Conservation (phyloP, 1,140 invertebrate genomes). For the Calosoma granatense region DNA sequence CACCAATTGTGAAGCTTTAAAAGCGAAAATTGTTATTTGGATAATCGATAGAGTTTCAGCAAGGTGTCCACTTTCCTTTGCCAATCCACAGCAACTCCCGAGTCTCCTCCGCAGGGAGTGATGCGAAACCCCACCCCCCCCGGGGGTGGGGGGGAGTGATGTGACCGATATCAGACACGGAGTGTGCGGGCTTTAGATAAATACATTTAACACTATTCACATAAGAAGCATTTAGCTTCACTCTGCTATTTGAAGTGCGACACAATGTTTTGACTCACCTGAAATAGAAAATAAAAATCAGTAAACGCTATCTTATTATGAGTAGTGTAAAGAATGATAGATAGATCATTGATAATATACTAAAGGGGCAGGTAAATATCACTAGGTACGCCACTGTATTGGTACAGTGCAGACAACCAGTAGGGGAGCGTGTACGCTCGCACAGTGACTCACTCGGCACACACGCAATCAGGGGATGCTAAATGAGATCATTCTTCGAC, state of each 20-base stretch:
- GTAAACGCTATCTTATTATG: no score
- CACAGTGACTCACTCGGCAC: conserved; percentile 1
- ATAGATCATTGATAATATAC: no score
- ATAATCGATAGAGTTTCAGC: neutral
- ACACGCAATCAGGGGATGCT: conserved; percentile 5
- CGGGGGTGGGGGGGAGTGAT: neutral
- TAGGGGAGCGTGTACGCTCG: neutral
- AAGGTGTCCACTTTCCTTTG: conserved; percentile 3
- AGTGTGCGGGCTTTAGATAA: no score
- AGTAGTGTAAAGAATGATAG: no score
- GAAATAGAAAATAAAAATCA: no score
- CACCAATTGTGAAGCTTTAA: neutral
- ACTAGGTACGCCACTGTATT: neutral
- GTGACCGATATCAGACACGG: no score
- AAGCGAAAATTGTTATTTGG: conserved; percentile 7
- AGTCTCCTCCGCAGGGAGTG: neutral
- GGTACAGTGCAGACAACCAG: neutral
- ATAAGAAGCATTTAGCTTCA: no score
- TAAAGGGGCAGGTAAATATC: no score
- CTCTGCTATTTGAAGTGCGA: no score
- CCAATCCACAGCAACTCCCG: neutral
- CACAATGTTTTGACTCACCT: no score
- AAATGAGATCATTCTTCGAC: conserved; percentile 9
- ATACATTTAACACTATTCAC: no score
- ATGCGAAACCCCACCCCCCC: neutral